Evolutionary conservation across 2,113 vertebrate species (phyloP).

Genomic region (Saguinus imperator): DNA sequence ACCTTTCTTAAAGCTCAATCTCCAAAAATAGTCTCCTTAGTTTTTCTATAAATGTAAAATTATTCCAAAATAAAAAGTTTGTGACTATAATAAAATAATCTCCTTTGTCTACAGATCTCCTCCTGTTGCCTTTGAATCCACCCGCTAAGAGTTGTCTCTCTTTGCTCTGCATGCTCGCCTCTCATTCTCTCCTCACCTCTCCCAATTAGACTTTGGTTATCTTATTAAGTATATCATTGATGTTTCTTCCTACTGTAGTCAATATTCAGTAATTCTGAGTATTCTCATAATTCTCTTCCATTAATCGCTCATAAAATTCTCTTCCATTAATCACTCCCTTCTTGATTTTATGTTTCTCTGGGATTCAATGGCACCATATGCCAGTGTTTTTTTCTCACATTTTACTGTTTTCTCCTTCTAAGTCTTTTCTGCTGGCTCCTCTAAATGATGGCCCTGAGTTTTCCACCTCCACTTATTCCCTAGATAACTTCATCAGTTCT

Average conservation of each 20-base stretch:
- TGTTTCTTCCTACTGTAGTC: not conserved
- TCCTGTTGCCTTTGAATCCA: not conserved
- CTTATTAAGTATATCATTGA: not conserved
- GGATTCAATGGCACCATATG: not conserved
- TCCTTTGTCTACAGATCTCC: not conserved
- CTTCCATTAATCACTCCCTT: not conserved
- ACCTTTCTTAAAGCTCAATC: not conserved
- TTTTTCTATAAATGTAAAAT: conserved; percentile 8
- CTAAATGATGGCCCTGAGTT: not conserved
- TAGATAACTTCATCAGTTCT: not conserved
- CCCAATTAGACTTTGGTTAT: not conserved
- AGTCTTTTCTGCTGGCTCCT: not conserved
- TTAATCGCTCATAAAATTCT: not conserved
- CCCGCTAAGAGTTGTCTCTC: not conserved
- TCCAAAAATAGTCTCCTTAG: not conserved
- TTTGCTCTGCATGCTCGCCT: not conserved
- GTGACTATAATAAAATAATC: not conserved
- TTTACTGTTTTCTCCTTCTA: not conserved
- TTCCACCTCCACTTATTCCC: not conserved
- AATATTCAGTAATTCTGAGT: not conserved
- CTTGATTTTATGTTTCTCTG: not conserved
- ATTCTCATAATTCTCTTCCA: too few relatives aligned
- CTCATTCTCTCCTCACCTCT: not conserved
- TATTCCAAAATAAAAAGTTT: not conserved
- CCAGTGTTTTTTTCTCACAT: not conserved